Base-by-base conservation (phyloP, 2,797 vertebrate genomes). In the Rhinella marina region DNA sequence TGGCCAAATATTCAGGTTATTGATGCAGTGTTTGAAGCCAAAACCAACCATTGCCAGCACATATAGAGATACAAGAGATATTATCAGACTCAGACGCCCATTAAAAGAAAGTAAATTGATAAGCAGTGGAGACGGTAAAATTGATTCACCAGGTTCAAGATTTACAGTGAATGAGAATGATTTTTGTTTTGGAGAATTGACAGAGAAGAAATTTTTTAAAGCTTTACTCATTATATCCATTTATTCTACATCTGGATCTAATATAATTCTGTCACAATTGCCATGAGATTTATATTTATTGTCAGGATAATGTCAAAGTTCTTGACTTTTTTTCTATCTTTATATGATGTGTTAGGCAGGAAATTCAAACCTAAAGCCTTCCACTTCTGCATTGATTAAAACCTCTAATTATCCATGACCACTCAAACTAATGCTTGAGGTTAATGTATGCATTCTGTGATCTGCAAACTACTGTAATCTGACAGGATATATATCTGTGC, bases 371-470 rank as follows among this genome's bases (percentile, higher is more conserved):
- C 68, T 54, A 12, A 29, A 57, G 25, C 27, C 54, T 17, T 79
- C 16, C 25, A 79, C 12, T 41, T 48, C 59, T 64, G 54, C 61
- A 61, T 48, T 73, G 54, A 57, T 57, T 16, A 84, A 59, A 59
- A 23, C 29, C 82, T 25, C 29, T 19, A 75, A n/a, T 84, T 72
- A 83, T 57, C 66, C 62, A 72, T 83, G 66, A 72, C 66, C 82
- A 72, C 52, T 70, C 16, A 73, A 27, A 25, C 16, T 59, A 56
- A 62, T 59, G 83, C 83, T 59, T 57, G 27, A 25, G 14, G 17
- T 19, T 41, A 62, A 81, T 62, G 29, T 32, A 21, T 81, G 9
- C 78, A 32, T 62, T 59, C n/a, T 61, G 25, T 29, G 7, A 52
- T 2, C 52, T 79, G 13, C 54, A 48, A 54, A 59, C 9, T 56